A percentile compares a stretch with the other conserved stretches of the same genome.
Conservation (phyloP, 1,140 invertebrate species). For the Ganaspis sp. region DNA sequence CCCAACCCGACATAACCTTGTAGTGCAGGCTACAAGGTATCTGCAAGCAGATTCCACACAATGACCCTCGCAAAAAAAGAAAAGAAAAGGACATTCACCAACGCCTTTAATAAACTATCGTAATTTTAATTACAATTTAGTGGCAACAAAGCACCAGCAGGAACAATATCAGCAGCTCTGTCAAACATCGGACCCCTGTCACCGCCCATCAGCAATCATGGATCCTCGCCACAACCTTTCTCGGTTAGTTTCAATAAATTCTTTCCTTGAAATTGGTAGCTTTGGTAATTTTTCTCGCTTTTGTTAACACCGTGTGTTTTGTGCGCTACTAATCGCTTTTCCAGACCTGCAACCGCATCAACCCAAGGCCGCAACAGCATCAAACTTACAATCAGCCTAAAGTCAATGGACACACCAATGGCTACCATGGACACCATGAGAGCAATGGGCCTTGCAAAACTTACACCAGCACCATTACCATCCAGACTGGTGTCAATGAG, state of each 20-base stretch:
- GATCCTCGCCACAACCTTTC: conserved; percentile 70
- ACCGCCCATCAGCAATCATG: conserved; percentile 72
- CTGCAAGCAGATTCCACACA: too few species aligned
- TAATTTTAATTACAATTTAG: conserved; percentile 69
- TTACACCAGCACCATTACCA: conserved; percentile 74
- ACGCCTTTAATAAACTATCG: too few species aligned
- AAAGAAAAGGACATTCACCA: too few species aligned
- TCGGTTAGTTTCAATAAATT: conserved; percentile 65
- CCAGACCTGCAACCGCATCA: conserved; percentile 63
- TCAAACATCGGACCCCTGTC: conserved; percentile 77
- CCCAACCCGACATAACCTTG: too few species aligned
- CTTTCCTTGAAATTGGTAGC: background rate
- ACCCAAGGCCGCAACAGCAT: conserved; percentile 45
- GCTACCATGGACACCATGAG: conserved; percentile 43
- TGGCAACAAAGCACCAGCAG: conserved; percentile 79
- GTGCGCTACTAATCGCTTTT: conserved; percentile 73
- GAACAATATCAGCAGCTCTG: conserved; percentile 81
- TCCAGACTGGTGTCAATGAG: conserved; percentile 67
- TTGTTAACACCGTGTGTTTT: conserved; percentile 61
- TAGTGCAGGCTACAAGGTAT: too few species aligned
- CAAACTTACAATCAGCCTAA: conserved; percentile 41
- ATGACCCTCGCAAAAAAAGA: too few species aligned
- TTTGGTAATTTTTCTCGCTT: background rate
- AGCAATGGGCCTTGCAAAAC: conserved; percentile 64
- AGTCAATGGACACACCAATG: conserved; percentile 54